Conservation (phyloP, 2,113 vertebrate genomes). For the Stictonetta naevosa region DNA sequence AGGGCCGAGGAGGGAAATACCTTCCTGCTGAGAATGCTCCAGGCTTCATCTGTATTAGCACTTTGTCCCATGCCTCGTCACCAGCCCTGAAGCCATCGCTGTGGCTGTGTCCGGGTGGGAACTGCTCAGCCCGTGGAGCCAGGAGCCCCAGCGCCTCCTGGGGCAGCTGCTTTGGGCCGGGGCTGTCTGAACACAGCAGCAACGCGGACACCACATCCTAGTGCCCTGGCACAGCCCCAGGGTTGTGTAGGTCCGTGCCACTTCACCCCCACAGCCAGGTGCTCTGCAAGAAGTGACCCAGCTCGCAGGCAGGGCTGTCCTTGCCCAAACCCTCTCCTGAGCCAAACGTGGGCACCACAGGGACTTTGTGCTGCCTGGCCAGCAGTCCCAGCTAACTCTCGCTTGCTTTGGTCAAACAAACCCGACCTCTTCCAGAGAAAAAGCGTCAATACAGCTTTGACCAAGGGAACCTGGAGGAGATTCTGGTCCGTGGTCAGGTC, state of each 20-base stretch:
- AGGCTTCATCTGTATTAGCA: neutral
- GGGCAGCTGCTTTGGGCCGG: neutral
- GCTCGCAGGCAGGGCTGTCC: neutral
- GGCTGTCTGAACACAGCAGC: neutral
- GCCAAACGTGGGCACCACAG: fast-evolving
- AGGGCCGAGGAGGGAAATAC: neutral
- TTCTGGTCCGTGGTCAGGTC: neutral
- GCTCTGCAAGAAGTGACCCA: neutral
- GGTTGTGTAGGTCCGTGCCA: neutral
- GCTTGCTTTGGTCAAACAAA: neutral
- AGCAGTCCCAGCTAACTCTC: neutral
- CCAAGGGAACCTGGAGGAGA: neutral
- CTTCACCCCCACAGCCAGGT: neutral
- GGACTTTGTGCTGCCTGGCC: neutral
- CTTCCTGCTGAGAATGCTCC: neutral
- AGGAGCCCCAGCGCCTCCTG: neutral
- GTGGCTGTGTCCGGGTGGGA: neutral
- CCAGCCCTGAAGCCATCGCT: neutral
- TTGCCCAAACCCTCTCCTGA: neutral
- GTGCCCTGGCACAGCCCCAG: neutral
- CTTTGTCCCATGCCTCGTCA: neutral
- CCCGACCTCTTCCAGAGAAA: neutral
- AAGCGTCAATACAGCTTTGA: neutral
- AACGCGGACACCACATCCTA: neutral
- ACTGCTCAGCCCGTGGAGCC: neutral